Evolutionary conservation across 2,888 invertebrate species (phyloP), one percentile per base, ranked within the genome.

Genomic region (Eledona agricola): DNA sequence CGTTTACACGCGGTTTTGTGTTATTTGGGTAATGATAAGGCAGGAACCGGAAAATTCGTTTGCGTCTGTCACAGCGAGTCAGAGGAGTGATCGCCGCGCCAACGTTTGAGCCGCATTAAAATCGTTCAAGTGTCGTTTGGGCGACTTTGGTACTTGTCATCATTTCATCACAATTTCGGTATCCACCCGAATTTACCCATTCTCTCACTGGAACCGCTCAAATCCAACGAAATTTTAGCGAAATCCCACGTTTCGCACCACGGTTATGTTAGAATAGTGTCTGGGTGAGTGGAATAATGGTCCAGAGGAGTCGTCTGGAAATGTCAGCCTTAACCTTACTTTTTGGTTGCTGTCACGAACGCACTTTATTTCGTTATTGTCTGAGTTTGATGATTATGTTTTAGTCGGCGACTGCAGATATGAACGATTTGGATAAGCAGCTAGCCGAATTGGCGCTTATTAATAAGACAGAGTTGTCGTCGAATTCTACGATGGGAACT

Each of bases 361-460:
- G n/a, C n/a, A n/a, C n/a, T n/a, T n/a, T n/a, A n/a, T n/a, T n/a
- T n/a, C n/a, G n/a, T n/a, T n/a, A n/a, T n/a, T n/a, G n/a, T n/a
- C n/a, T n/a, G n/a, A n/a, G n/a, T n/a, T n/a, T n/a, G n/a, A n/a
- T n/a, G n/a, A n/a, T n/a, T n/a, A n/a, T n/a, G n/a, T n/a, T n/a
- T n/a, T n/a, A n/a, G n/a, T n/a, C n/a, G n/a, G 7, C 11, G 16
- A 9, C 15, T 37, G 3, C 37, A 42, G 29, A 7, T n/a, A 81
- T 86, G 77, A 83, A 85, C 59, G 82, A 86, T 63, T 77, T 89
- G 67, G 87, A 89, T 65, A 83, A 86, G 65, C 86, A 88, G 78
- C 77, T 89, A 65, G 84, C 85, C 7, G 84, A 84, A 66, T 74
- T 89, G 65, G 85, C 86, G 71, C 77, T 87, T 71, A 77, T 80